These are phyloP conservation scores for Propithecus coquereli DNA, from an alignment of 2,113 vertebrate genomes.

Conservation along the genomic window DNA sequence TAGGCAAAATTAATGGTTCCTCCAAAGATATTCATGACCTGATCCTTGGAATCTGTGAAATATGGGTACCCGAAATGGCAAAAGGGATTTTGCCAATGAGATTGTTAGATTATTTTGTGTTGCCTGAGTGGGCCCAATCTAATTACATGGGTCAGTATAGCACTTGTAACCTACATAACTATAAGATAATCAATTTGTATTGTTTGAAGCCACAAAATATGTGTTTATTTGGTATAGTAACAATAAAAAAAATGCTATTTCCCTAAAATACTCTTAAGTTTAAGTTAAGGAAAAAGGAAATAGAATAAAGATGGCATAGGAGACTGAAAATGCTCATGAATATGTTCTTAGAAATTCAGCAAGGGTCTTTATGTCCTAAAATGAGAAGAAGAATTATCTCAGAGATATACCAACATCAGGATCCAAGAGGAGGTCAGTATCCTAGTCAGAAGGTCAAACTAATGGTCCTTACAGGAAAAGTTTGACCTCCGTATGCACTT, in stretches of 20 bases:
- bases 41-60: neutral
- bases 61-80: neutral
- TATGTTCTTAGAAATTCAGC: neutral
- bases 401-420: neutral
- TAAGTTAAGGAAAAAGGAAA: neutral
- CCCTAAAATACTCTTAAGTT: neutral
- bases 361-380: neutral
- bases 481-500: neutral
- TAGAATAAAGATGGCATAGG: neutral
- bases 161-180: neutral
- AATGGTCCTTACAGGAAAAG: neutral
- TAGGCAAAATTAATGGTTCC: neutral
- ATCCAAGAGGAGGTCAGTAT: neutral
- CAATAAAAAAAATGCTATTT: neutral
- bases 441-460: neutral
- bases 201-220: conserved; percentile 4
- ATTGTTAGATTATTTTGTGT: neutral
- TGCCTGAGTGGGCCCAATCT: neutral
- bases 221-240: neutral
- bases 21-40: neutral
- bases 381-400: neutral
- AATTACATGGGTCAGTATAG: neutral
- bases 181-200: neutral
- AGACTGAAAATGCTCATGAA: neutral
- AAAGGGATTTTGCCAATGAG: neutral